phyloP scores from a whole-genome alignment of 2,888 invertebrate genomes.

The Brassicogethes aeneus region DNA sequence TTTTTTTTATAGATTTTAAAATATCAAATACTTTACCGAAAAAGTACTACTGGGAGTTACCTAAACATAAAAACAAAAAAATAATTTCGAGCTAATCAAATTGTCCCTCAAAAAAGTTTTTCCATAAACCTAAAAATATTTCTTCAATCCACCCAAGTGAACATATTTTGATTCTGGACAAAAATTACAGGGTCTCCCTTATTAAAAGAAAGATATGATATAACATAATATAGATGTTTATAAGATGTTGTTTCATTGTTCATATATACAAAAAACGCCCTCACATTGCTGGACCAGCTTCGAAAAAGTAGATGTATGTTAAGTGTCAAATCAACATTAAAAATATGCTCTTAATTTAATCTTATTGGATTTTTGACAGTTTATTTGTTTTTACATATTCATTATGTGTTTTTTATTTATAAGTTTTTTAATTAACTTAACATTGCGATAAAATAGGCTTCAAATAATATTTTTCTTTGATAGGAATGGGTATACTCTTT shows the following conservation, averaged over 20 bases:
- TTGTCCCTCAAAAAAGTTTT: too few relatives aligned
- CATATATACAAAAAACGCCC: slow-evolving; percentile 17
- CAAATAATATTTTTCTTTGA: neutral
- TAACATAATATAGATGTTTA: slow-evolving; percentile 19
- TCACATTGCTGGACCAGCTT: slow-evolving; percentile 11
- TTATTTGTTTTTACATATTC: neutral
- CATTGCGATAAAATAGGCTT: too few relatives aligned
- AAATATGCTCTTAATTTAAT: too few relatives aligned
- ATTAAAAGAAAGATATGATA: slow-evolving; percentile 18
- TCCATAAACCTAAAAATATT: too few relatives aligned
- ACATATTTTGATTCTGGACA: neutral
- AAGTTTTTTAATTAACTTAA: neutral
- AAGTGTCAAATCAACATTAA: slow-evolving; percentile 1
- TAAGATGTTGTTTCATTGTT: slow-evolving; percentile 16
- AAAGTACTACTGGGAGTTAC: slow-evolving; percentile 32
- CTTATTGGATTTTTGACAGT: neutral
- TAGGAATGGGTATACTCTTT: too few relatives aligned
- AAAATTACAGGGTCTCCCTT: slow-evolving; percentile 17
- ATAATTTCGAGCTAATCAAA: too few relatives aligned
- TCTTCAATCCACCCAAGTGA: too few relatives aligned
- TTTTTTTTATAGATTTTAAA: slow-evolving; percentile 20
- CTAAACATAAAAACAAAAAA: too few relatives aligned
- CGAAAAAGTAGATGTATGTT: neutral
- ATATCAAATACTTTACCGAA: slow-evolving; percentile 21
- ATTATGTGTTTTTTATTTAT: neutral